Evolutionary conservation across 2,113 vertebrate genomes (phyloP).

Genomic region (Pedetes capensis): DNA sequence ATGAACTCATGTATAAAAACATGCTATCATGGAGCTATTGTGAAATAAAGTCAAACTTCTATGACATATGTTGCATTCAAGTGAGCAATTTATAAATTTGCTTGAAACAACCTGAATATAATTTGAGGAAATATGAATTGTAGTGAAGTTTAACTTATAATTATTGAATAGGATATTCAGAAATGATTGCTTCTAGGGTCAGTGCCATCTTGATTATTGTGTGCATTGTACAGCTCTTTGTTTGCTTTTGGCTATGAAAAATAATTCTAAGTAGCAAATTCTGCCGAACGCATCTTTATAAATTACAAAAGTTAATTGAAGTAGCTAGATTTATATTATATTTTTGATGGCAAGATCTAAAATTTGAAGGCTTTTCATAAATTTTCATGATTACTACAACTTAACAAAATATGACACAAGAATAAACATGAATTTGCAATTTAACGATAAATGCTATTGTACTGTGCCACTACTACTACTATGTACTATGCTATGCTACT

Average conservation of each 20-base stretch:
- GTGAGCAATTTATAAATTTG: neutral
- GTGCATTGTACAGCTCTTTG: neutral
- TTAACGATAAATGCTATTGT: neutral
- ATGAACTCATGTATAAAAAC: neutral
- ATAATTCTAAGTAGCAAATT: neutral
- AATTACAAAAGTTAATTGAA: neutral
- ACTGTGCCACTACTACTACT: too few relatives aligned
- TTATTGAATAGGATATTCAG: neutral
- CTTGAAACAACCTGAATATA: neutral
- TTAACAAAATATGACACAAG: neutral
- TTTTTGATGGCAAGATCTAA: neutral
- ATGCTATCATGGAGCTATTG: neutral
- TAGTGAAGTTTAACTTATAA: neutral
- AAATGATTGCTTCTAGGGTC: neutral
- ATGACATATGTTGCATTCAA: neutral
- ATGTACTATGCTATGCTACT: too few relatives aligned
- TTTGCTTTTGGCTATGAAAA: neutral
- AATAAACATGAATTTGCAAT: neutral
- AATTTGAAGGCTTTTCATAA: neutral
- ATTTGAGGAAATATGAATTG: neutral
- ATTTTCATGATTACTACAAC: neutral
- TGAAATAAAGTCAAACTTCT: neutral
- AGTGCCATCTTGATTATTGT: neutral
- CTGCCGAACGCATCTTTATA: neutral
- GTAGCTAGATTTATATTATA: neutral